Percentiles rank a stretch among this genome's conserved stretches.
Evolutionary conservation across 2,113 vertebrate genomes (phyloP).

Genomic region (Aegotheles bennettii): DNA sequence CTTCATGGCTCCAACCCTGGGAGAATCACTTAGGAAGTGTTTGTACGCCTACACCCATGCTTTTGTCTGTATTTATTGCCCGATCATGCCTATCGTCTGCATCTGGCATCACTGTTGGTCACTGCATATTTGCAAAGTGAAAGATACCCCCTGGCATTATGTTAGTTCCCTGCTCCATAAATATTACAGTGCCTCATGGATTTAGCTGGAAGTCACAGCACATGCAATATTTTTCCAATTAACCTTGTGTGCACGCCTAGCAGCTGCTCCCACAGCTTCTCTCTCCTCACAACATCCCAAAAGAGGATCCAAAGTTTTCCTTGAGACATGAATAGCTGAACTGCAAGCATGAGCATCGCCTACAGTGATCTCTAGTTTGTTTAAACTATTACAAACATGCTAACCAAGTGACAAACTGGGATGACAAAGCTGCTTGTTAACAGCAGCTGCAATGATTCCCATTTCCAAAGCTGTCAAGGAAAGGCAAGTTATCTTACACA

Average conservation of each 20-base stretch:
- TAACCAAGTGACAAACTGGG: neutral
- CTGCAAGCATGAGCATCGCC: neutral
- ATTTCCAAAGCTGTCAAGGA: neutral
- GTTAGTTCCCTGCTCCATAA: neutral
- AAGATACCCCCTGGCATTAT: neutral
- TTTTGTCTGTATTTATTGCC: neutral
- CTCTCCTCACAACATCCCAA: neutral
- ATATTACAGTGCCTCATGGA: neutral
- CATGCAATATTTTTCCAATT: neutral
- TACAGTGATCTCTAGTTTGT: neutral
- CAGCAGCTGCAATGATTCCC: neutral
- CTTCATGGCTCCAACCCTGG: neutral
- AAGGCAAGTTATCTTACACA: neutral
- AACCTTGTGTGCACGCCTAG: neutral
- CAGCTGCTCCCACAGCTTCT: neutral
- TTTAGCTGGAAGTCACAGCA: neutral
- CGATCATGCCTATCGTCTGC: neutral
- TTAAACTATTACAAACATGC: neutral
- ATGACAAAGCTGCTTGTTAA: neutral
- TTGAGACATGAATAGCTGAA: neutral
- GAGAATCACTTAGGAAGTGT: neutral
- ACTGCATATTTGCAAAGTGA: neutral
- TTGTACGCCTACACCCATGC: neutral
- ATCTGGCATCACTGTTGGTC: neutral
- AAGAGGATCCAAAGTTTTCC: neutral